Percentiles rank a stretch among this genome's conserved stretches.
phyloP scores from a whole-genome alignment of 2,888 invertebrate species.

The Balanococcus diminutus region DNA sequence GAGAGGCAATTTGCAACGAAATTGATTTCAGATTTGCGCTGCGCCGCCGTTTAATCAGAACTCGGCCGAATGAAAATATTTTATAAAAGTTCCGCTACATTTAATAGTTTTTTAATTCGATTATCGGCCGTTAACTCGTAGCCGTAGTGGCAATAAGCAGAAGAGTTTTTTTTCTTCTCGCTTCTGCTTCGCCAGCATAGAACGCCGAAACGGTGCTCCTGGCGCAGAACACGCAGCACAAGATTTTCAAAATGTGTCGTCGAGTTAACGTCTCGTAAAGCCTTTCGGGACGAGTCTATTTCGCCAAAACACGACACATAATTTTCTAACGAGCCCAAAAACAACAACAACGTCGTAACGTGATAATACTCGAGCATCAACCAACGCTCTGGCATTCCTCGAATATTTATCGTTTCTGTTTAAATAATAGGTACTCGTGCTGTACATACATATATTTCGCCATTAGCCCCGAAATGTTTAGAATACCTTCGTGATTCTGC shows the following conservation, averaged over 20 bases:
- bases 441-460: constrained; percentile 32
- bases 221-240: neutral
- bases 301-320: neutral
- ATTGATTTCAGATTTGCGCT: constrained; percentile 45
- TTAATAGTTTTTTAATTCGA: constrained; percentile 46
- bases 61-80: constrained; percentile 38
- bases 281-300: neutral
- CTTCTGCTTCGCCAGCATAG: neutral
- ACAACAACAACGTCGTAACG: neutral
- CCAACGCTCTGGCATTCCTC: neutral
- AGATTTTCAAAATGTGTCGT: constrained; percentile 24
- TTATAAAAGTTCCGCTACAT: constrained; percentile 45
- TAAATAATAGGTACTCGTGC: neutral
- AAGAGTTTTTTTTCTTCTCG: neutral
- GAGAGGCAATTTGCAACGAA: constrained; percentile 51
- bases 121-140: constrained; percentile 26
- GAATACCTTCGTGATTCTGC: neutral
- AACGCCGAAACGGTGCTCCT: too few species aligned
- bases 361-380: neutral
- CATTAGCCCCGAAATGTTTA: neutral
- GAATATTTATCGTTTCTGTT: constrained; percentile 20
- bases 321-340: neutral
- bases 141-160: too few species aligned
- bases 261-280: constrained; percentile 27
- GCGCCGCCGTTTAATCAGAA: constrained; percentile 21